Percentiles rank a stretch among this genome's conserved stretches.
phyloP scores from a whole-genome alignment of 2,113 vertebrate species.

The Sminthopsis crassicaudata region DNA sequence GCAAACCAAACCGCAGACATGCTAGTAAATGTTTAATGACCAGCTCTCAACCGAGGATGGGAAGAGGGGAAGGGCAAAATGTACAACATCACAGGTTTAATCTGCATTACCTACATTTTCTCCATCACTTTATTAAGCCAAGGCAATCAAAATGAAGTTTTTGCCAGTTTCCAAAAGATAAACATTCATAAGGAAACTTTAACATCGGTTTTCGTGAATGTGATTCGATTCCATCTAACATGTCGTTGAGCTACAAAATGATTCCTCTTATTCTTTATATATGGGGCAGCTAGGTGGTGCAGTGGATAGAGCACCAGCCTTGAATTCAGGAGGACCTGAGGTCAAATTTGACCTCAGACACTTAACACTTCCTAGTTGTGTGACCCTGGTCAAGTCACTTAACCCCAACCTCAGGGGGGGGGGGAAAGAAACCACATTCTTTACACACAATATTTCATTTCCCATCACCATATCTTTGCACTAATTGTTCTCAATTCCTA shows the following conservation, averaged over 20 bases:
- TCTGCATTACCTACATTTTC: not conserved
- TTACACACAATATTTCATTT: not conserved
- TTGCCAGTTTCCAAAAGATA: not conserved
- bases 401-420: no score
- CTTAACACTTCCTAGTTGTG: no score
- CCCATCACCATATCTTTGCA: not conserved
- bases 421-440: no score
- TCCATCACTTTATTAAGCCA: not conserved
- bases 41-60: accelerated
- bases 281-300: no score
- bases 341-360: no score
- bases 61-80: no score
- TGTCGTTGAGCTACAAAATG: not conserved
- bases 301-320: no score
- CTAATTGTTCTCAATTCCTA: not conserved
- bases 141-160: not conserved
- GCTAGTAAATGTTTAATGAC: not conserved
- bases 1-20: not conserved
- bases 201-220: not conserved
- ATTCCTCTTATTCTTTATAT: not conserved
- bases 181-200: not conserved
- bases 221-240: not conserved
- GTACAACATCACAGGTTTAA: not conserved
- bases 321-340: no score
- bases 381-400: no score